phyloP scores from a whole-genome alignment of 92 coral and sea anemone genomes.

The Porites divaricata region DNA sequence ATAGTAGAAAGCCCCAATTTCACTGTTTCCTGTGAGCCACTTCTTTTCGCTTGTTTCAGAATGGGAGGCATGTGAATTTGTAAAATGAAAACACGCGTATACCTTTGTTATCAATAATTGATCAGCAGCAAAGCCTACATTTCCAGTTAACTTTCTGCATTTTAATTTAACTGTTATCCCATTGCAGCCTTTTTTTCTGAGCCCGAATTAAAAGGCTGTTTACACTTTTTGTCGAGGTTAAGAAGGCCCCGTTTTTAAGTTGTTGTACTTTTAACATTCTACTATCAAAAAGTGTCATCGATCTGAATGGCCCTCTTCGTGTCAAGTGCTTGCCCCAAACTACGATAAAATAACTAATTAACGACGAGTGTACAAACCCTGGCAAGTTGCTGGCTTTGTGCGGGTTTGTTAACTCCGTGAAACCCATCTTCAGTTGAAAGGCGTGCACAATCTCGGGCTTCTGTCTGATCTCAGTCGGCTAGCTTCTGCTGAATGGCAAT shows the following conservation, averaged over 20 bases:
- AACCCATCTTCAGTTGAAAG: constrained; percentile 74
- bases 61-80: background rate
- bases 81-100: background rate
- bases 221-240: background rate
- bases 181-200: background rate
- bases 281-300: constrained; percentile 33
- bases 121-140: background rate
- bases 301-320: background rate
- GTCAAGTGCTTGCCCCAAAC: constrained; percentile 11
- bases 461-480: background rate
- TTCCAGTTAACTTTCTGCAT: background rate
- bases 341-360: constrained; percentile 13
- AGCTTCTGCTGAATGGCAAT: constrained; percentile 26
- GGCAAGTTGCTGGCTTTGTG: constrained; percentile 95
- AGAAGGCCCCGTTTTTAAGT: background rate
- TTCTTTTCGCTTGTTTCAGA: background rate
- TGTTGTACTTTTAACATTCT: constrained; percentile 13
- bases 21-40: background rate
- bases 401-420: constrained; percentile 89
- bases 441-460: constrained; percentile 5
- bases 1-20: no score
- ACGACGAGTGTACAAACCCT: constrained; percentile 64
- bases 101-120: background rate
- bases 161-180: no score
- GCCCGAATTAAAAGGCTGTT: background rate